These are phyloP conservation scores for Dasyurus viverrinus DNA, from an alignment of 2,113 vertebrate species.

Conservation along the genomic window DNA sequence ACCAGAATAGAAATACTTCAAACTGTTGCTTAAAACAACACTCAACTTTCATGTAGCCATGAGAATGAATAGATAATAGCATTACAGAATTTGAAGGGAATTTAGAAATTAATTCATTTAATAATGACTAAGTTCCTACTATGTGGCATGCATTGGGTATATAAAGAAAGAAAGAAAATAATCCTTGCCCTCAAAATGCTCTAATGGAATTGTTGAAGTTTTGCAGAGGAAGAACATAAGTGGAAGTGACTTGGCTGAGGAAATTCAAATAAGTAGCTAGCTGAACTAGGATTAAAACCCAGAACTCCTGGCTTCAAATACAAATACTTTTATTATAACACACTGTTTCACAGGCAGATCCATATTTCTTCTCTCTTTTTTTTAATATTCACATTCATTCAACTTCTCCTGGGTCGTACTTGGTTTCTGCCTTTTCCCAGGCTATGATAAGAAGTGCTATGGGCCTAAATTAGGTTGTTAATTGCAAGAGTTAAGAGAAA, in stretches of 20 bases:
- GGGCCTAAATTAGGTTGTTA: neutral
- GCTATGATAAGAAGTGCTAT: neutral
- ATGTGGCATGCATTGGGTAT: neutral
- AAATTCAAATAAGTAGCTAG: neutral
- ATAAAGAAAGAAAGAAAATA: neutral
- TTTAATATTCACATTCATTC: neutral
- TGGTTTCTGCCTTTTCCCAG: neutral
- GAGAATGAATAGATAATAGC: conserved; percentile 56
- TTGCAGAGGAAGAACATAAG: neutral
- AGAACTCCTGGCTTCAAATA: neutral
- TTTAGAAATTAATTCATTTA: neutral
- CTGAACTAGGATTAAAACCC: neutral
- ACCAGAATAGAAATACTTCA: conserved; percentile 80
- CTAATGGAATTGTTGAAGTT: neutral
- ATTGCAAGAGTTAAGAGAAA: neutral
- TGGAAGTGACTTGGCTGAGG: neutral
- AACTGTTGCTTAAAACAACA: conserved; percentile 77
- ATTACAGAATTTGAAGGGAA: neutral
- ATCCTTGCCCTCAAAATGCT: neutral
- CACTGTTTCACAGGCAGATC: neutral
- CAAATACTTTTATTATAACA: neutral
- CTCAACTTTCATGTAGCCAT: conserved; percentile 59
- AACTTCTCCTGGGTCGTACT: neutral
- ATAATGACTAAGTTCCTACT: neutral
- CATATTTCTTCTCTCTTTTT: neutral